A percentile compares a stretch with the other conserved stretches of the same genome.
Evolutionary conservation across 2,113 vertebrate species (phyloP).

Genomic region (Myanophis thanlyinensis): DNA sequence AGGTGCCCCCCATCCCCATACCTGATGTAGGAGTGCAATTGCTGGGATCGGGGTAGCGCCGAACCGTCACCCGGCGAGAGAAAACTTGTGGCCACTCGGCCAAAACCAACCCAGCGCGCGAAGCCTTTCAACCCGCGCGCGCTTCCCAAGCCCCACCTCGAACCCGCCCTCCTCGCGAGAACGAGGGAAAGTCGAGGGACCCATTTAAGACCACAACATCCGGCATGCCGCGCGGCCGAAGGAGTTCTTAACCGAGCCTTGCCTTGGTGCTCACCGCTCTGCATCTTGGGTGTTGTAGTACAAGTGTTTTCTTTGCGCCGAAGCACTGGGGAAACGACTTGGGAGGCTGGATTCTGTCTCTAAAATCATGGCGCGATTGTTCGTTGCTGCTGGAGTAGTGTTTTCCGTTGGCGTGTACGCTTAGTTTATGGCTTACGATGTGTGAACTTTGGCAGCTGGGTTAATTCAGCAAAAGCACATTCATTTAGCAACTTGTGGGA

Average conservation of each 20-base stretch:
- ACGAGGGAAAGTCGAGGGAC: not conserved
- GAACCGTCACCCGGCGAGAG: not conserved
- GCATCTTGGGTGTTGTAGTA: not conserved
- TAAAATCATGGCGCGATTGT: not conserved
- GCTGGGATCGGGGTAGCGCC: not conserved
- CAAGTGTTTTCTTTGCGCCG: not conserved
- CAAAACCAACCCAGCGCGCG: accelerated
- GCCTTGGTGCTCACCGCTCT: accelerated
- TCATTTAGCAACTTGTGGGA: not conserved
- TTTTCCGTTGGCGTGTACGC: not conserved
- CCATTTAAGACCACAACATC: not conserved
- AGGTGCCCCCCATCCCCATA: not conserved
- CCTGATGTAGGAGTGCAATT: not conserved
- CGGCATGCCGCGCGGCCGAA: slow-evolving; percentile 12
- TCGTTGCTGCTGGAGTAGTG: not conserved
- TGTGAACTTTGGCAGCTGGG: not conserved
- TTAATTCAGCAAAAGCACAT: not conserved
- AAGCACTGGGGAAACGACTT: not conserved
- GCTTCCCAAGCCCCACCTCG: not conserved
- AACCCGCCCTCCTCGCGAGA: not conserved
- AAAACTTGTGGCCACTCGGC: accelerated
- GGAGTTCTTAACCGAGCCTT: not conserved
- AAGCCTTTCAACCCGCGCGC: slow-evolving; percentile 55
- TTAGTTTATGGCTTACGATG: not conserved
- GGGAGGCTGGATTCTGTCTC: not conserved